Percentiles rank a stretch among this genome's conserved stretches.
Evolutionary conservation across 2,888 invertebrate genomes (phyloP).

Genomic region (Noctua janthe): DNA sequence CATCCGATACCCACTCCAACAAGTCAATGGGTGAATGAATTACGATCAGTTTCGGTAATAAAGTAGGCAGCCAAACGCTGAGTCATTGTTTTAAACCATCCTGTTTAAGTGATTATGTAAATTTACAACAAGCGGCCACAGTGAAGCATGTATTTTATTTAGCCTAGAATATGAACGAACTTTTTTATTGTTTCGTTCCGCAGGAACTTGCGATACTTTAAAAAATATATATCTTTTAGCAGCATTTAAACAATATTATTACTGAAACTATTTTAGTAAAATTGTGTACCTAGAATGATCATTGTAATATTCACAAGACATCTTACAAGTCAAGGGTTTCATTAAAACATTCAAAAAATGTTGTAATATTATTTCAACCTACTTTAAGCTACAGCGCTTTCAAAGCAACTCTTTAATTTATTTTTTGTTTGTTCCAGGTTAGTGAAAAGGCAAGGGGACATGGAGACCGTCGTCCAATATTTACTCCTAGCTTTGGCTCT

Average conservation of each 20-base stretch:
- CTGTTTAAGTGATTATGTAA: conserved; percentile 60
- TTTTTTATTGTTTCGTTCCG: conserved; percentile 10
- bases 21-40: conserved; percentile 66
- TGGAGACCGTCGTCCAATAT: conserved; percentile 88
- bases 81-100: conserved; percentile 59
- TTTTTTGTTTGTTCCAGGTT: conserved; percentile 86
- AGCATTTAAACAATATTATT: neutral
- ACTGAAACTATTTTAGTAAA: no score
- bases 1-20: conserved; percentile 66
- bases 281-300: neutral
- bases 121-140: conserved; percentile 42
- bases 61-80: conserved; percentile 55
- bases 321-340: conserved; percentile 13
- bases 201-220: neutral
- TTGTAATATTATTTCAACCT: conserved; percentile 30
- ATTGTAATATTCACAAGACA: conserved; percentile 3
- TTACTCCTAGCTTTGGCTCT: conserved; percentile 88
- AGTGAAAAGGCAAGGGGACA: conserved; percentile 77
- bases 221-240: neutral
- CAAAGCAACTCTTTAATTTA: conserved; percentile 66
- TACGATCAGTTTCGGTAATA: conserved; percentile 63
- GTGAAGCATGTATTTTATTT: conserved; percentile 12
- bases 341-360: conserved; percentile 29
- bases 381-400: conserved; percentile 52
- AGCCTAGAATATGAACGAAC: conserved; percentile 1